Evolutionary conservation across 1,140 invertebrate species (phyloP).

Genomic region (Asbolus verrucosus): DNA sequence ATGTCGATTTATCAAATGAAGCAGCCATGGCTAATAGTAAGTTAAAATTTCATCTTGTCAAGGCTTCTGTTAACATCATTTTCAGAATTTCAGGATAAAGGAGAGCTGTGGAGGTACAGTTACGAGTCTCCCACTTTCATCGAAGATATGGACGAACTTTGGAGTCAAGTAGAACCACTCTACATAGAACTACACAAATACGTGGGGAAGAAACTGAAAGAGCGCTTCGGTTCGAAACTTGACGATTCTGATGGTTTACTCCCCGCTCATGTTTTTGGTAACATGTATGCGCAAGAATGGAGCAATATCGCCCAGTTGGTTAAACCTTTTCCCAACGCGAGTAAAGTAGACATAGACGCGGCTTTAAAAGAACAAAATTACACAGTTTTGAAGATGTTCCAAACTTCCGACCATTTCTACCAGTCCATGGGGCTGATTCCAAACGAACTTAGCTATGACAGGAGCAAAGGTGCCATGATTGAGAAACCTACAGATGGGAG

Average conservation of each 20-base stretch:
- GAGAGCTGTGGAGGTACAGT: slow-evolving; percentile 65
- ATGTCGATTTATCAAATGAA: slow-evolving; percentile 82
- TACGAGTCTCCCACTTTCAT: slow-evolving; percentile 64
- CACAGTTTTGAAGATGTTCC: slow-evolving; percentile 81
- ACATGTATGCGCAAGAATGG: slow-evolving; percentile 69
- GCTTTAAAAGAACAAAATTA: slow-evolving; percentile 64
- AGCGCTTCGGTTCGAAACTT: slow-evolving; percentile 81
- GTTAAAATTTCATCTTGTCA: background rate
- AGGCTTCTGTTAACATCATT: slow-evolving; percentile 56
- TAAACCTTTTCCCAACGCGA: slow-evolving; percentile 80
- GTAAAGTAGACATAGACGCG: slow-evolving; percentile 80
- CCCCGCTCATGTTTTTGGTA: slow-evolving; percentile 4
- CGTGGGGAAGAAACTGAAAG: slow-evolving; percentile 77
- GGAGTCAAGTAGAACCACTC: slow-evolving; percentile 81
- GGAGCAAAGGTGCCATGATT: slow-evolving; percentile 73
- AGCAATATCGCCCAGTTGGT: slow-evolving; percentile 80
- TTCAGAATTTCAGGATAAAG: slow-evolving; percentile 55
- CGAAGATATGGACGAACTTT: slow-evolving; percentile 72
- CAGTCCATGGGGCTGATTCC: slow-evolving; percentile 81
- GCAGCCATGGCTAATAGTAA: slow-evolving; percentile 78
- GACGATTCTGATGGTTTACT: background rate
- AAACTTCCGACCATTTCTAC: slow-evolving; percentile 88
- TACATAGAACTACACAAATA: slow-evolving; percentile 91
- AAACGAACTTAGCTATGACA: slow-evolving; percentile 72
- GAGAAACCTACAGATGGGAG: slow-evolving; percentile 79